Evolutionary conservation across 2,888 invertebrate species (phyloP).

Genomic region (Scotopteryx bipunctaria): DNA sequence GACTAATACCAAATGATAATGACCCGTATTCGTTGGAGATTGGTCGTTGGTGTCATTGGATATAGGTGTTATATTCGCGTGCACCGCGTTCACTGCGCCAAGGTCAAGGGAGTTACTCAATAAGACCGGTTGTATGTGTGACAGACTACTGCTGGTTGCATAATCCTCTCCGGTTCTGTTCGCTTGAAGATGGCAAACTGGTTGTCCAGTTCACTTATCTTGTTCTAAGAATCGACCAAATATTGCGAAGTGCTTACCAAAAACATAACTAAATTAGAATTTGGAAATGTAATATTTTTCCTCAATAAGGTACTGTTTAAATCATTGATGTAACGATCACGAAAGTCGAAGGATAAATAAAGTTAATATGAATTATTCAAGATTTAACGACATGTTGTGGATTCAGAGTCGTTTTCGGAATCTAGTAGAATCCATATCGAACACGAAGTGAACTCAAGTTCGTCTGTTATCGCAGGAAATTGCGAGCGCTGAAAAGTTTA

Average conservation of each 20-base stretch:
- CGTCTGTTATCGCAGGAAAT: slow-evolving; percentile 9
- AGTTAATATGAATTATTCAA: slow-evolving; percentile 10
- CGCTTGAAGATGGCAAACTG: slow-evolving; percentile 36
- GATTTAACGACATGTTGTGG: slow-evolving; percentile 4
- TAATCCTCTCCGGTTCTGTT: slow-evolving; percentile 57
- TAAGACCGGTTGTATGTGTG: slow-evolving; percentile 59
- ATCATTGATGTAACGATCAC: slow-evolving; percentile 15
- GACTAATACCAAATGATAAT: slow-evolving; percentile 76
- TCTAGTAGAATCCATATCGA: slow-evolving; percentile 7
- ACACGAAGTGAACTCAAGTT: neutral
- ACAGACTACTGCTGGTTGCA: slow-evolving; percentile 54
- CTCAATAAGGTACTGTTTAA: slow-evolving; percentile 18
- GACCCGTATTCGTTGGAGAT: slow-evolving; percentile 59
- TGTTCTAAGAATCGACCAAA: slow-evolving; percentile 18
- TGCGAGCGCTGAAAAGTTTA: slow-evolving; percentile 13
- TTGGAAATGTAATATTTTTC: slow-evolving; percentile 16
- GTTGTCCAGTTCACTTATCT: slow-evolving; percentile 22
- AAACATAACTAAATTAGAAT: no score
- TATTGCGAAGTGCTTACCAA: slow-evolving; percentile 1
- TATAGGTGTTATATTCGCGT: slow-evolving; percentile 53
- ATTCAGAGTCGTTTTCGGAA: slow-evolving; percentile 11
- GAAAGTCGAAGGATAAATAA: slow-evolving; percentile 15
- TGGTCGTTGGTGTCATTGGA: slow-evolving; percentile 51
- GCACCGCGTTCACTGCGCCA: slow-evolving; percentile 45
- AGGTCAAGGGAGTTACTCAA: slow-evolving; percentile 73